Percentiles rank a stretch among this genome's conserved stretches.
These are phyloP conservation scores for Poecilia wingei DNA, from an alignment of 2,797 vertebrate species.

Conservation along the genomic window DNA sequence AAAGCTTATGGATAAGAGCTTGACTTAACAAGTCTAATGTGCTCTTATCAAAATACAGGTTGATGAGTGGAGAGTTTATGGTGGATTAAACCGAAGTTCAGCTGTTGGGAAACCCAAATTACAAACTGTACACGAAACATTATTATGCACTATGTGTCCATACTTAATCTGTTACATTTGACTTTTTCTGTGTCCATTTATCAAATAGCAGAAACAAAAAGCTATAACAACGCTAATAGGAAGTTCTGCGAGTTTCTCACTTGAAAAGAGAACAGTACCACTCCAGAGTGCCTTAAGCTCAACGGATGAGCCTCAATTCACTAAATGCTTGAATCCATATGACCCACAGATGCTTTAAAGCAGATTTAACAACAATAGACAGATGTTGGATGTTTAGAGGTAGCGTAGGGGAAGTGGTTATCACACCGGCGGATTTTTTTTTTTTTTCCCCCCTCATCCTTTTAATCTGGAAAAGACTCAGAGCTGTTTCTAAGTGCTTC, in stretches of 20 bases:
- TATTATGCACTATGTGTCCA: background rate
- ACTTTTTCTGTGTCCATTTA: conserved; percentile 9
- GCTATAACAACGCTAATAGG: conserved; percentile 39
- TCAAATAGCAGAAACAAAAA: conserved; percentile 3
- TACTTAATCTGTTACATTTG: background rate
- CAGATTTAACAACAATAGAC: conserved; percentile 81
- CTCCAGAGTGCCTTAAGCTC: conserved; percentile 65
- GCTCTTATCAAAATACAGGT: conserved; percentile 27
- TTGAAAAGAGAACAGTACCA: conserved; percentile 42
- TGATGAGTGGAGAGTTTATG: conserved; percentile 23
- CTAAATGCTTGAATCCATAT: conserved; percentile 74
- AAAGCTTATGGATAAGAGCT: conserved; percentile 58
- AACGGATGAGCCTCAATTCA: conserved; percentile 76
- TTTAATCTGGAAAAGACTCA: conserved; percentile 73
- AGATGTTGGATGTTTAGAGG: conserved; percentile 74
- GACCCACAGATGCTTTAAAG: conserved; percentile 75
- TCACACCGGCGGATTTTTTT: conserved; percentile 50
- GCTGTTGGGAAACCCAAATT: conserved; percentile 15
- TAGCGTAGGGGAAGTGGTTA: conserved; percentile 46
- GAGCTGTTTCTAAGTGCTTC: conserved; percentile 75
- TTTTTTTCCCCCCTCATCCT: conserved; percentile 12
- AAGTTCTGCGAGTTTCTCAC: conserved; percentile 6
- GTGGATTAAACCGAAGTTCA: conserved; percentile 22
- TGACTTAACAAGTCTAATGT: conserved; percentile 42
- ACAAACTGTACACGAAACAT: background rate